Evolutionary conservation across 2,888 invertebrate species (phyloP), one percentile per base, ranked within the genome.

Genomic region (Gastracanthus pulcherrimus): DNA sequence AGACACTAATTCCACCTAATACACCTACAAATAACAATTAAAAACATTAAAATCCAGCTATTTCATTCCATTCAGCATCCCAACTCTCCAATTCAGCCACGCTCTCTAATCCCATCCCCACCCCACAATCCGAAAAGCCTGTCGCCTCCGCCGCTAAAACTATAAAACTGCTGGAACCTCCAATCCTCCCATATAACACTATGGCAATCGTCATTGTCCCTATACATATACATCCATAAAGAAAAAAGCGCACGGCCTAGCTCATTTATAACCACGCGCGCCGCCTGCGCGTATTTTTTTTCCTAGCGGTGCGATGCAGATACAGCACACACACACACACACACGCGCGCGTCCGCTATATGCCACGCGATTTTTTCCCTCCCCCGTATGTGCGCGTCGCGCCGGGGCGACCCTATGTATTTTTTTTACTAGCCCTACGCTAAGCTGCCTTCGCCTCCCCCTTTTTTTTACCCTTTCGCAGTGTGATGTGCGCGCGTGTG

Each of bases 391-490:
- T n/a, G 16, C 6, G 70, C 36, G 34, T 45, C n/a, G n/a, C n/a
- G n/a, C n/a, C n/a, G n/a, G n/a, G n/a, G 36, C 34, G 66, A 26
- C 64, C 45, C 41, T 34, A n/a, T n/a, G n/a, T n/a, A n/a, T 62
- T 60, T 67, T 81, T 81, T 71, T 70, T 66, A 64, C 67, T 48
- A 41, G n/a, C 76, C 62, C 76, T 36, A 66, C 29, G 16, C 29
- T 23, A 19, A 55, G 19, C 76, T 41, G 26, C 31, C 41, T 48
- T n/a, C n/a, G n/a, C n/a, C 48, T 31, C 51, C 36, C 55, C 55
- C 31, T 69, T 81, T 72, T 80, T 70, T 81, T 72, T 69, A 76
- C 76, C 80, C 75, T 80, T 80, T 75, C 69, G 58, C 69, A 23
- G 13, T 77, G 45, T 29, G 62, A 55, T 26, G 55, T 51, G 23